Base-by-base conservation (phyloP, 64 coral and sea anemone genomes). In the Actinia equina region DNA sequence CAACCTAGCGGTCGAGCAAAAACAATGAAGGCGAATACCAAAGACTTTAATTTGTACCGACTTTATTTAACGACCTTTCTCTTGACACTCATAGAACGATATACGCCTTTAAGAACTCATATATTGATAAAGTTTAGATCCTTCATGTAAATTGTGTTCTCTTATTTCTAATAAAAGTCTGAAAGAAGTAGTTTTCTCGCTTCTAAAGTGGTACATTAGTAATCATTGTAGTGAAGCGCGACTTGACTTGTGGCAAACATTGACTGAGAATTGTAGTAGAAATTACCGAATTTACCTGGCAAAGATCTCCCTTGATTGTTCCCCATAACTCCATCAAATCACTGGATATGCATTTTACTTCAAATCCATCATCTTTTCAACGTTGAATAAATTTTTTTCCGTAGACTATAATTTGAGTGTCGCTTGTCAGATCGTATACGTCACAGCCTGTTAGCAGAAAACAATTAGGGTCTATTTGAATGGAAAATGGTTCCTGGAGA, bases 381-480 rank as follows among this genome's bases (percentile, higher is more conserved):
- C 25, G 25, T 65, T 13, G 26, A 9, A 8, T 65, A 44, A 44
- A 17, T n/a, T 79, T 81, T 49, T 81, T 49, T n/a, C 6, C 45
- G 78, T 22, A 52, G 78, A 81, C 42, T 81, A 42, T 46, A 81
- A 81, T 81, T 74, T 41, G 69, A 74, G 69, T 74, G 27, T 11
- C 69, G 69, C 69, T 74, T 52, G 78, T 49, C 49, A 44, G 78
- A 52, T 52, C 44, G 19, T 6, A 81, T 81, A 81, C 78, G 78
- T 81, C 78, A 81, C 78, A 44, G 42, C 42, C 78, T 81, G 78
- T 81, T 78, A 81, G 45, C 78, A 52, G 44, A 81, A 52, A 81
- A 81, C 78, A 81, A 81, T 81, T 52, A 81, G 5, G 23, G 69
- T 3, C 12, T 6, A 81, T 81, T 81, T 52, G 78, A 79, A 79